phyloP scores from a whole-genome alignment of 2,797 vertebrate species.

The Scolopax rusticola region DNA sequence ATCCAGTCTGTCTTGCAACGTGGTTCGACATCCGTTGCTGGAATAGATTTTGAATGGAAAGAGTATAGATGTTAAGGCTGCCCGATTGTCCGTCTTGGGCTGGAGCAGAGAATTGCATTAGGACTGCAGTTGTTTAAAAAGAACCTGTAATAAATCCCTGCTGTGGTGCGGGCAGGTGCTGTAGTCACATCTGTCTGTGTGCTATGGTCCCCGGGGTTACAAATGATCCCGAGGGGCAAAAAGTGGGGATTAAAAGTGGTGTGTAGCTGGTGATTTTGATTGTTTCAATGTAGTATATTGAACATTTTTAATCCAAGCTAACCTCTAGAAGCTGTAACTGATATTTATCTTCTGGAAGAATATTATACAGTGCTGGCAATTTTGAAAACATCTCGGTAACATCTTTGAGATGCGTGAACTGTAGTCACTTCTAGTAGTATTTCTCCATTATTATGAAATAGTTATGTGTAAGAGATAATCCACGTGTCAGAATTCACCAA shows the following conservation, averaged over 20 bases:
- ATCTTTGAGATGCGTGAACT: neutral
- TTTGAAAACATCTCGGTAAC: neutral
- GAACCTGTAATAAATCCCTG: conserved; percentile 17
- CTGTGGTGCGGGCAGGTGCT: neutral
- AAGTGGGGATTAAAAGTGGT: neutral
- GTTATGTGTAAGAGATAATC: neutral
- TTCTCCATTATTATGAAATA: neutral
- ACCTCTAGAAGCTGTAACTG: neutral
- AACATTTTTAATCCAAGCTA: neutral
- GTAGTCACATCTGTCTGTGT: neutral
- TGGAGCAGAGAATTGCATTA: conserved; percentile 29
- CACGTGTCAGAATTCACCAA: neutral
- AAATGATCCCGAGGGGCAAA: neutral
- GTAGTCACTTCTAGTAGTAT: neutral
- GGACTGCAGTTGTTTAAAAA: conserved; percentile 13
- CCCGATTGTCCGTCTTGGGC: neutral
- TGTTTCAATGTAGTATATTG: neutral
- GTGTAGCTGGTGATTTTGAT: neutral
- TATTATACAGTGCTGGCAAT: neutral
- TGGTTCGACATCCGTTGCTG: neutral
- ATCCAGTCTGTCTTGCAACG: conserved; percentile 12
- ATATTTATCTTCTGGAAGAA: neutral
- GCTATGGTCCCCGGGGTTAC: neutral
- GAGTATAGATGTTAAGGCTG: neutral
- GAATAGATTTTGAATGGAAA: conserved; percentile 5